Base-by-base conservation (phyloP, 2,888 invertebrate species). In the Drosophila setosimentum region DNA sequence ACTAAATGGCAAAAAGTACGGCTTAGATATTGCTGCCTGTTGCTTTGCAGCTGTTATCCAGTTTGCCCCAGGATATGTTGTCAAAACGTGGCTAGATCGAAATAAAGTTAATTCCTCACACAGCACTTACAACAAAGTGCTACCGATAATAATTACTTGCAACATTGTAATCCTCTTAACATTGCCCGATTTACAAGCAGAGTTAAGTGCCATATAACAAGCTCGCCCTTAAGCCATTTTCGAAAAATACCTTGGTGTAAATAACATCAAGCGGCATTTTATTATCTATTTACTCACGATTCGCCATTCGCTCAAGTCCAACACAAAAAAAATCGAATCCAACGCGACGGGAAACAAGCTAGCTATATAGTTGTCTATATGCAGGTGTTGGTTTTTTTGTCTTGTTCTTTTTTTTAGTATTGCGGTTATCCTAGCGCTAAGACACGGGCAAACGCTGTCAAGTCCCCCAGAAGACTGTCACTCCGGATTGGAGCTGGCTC, bases 121-220 rank as follows among this genome's bases (percentile, higher is more conserved):
- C 67, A 78, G 75, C 89, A 73, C 73, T 70, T 69, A 62, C 66
- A 71, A 68, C 61, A 76, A 61, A 73, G 64, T 67, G 73, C 68
- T 51, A 68, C 67, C 76, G 74, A 89, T 85, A 84, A 89, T 85
- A 89, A 85, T 89, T 85, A 85, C 90, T 89, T 62, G 79, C 83
- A 89, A 85, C 88, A 89, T 90, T 90, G 88, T 85, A 87, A 85
- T 82, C 90, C 90, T 87, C 87, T 89, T 85, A 85, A 69, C 82
- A 85, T n/a, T 37, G 68, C 57, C 59, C 76, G 90, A 85, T 87
- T 85, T 85, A 85, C 85, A 85, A 88, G 88, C 75, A 79, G 27
- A 73, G 70, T 76, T 87, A 75, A 87, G 79, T 71, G 87, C 78
- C 73, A 74, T 45, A 62, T 24, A 49, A 54, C 24, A 29, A 49